Evolutionary conservation across 2,888 invertebrate species (phyloP).

Genomic region (Tetropium fuscum): DNA sequence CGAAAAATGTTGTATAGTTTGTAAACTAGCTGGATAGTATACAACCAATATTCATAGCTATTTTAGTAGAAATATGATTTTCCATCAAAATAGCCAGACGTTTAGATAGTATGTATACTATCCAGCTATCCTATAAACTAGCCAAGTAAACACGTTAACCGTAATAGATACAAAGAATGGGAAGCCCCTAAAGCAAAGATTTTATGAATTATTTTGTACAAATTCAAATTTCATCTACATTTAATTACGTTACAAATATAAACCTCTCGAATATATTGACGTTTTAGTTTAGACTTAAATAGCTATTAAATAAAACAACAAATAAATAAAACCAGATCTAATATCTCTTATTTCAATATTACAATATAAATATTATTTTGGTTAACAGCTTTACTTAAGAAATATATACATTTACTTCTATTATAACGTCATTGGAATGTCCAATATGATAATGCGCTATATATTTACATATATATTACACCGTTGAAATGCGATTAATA

Average conservation of each 20-base stretch:
- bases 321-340: not conserved
- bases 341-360: not conserved
- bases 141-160: too few species aligned
- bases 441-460: conserved; percentile 18
- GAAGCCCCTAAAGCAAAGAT: too few species aligned
- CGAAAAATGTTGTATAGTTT: too few species aligned
- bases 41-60: too few species aligned
- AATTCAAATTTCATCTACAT: not conserved
- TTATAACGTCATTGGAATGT: conserved; percentile 29
- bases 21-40: too few species aligned
- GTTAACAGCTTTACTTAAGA: conserved; percentile 28
- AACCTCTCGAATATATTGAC: not conserved
- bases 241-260: not conserved
- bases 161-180: too few species aligned
- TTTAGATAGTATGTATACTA: too few species aligned
- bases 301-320: not conserved
- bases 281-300: too few species aligned
- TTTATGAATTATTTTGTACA: too few species aligned
- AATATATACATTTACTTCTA: conserved; percentile 11
- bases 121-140: too few species aligned
- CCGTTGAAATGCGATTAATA: conserved; percentile 18
- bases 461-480: conserved; percentile 15
- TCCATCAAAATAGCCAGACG: too few species aligned
- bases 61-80: too few species aligned
- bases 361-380: conserved; percentile 22